Conservation (phyloP, 2,797 vertebrate genomes). For the Anguilla marmorata region DNA sequence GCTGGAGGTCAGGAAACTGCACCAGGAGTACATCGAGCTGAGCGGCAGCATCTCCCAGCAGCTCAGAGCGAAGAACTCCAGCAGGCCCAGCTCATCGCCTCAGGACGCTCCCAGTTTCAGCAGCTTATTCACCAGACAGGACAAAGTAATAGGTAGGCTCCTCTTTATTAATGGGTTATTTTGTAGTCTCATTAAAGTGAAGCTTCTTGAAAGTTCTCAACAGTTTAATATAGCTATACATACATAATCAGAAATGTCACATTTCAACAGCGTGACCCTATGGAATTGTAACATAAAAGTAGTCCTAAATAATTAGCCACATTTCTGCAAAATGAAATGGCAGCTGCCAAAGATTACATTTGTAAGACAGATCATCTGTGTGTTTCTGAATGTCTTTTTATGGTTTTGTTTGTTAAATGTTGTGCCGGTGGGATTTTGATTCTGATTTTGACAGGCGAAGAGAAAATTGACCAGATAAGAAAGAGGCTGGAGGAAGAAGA, state of each 20-base stretch:
- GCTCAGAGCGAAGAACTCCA: slow-evolving; percentile 28
- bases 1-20: slow-evolving; percentile 58
- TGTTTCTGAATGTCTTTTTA: neutral
- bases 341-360: neutral
- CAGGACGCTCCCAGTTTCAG: neutral
- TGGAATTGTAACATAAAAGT: neutral
- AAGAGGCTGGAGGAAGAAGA: slow-evolving; percentile 38
- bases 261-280: neutral
- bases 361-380: neutral
- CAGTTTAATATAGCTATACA: neutral
- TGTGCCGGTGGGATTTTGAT: neutral
- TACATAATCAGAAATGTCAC: neutral
- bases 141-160: slow-evolving; percentile 13
- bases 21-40: slow-evolving; percentile 54
- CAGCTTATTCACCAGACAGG: neutral
- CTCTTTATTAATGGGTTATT: neutral
- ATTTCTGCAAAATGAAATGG: slow-evolving; percentile 10
- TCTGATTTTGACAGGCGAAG: slow-evolving; percentile 24
- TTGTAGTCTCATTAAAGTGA: neutral
- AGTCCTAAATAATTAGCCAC: neutral
- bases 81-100: neutral
- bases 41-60: slow-evolving; percentile 38
- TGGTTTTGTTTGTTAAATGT: slow-evolving; percentile 15
- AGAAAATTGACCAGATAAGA: slow-evolving; percentile 38
- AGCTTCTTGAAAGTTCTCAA: neutral